phyloP scores from a whole-genome alignment of 2,888 invertebrate species.

The Pemphredon lugubris region DNA sequence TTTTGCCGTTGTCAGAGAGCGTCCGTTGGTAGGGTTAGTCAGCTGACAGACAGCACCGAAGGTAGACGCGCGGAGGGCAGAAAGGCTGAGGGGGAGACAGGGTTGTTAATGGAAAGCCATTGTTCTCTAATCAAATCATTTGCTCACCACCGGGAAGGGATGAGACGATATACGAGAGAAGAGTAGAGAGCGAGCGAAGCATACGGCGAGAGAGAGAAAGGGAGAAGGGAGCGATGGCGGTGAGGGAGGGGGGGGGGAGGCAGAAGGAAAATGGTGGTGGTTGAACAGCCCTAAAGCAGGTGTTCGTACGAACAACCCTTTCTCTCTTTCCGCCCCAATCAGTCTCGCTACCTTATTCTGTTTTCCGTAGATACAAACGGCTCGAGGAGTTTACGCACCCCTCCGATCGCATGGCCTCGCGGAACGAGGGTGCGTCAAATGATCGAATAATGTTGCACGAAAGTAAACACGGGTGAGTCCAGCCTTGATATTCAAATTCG shows the following conservation, averaged over 20 bases:
- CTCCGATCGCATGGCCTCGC: background rate
- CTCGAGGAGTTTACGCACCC: constrained; percentile 12
- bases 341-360: constrained; percentile 4
- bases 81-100: constrained; percentile 60
- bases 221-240: constrained; percentile 16
- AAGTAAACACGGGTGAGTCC: background rate
- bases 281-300: constrained; percentile 42
- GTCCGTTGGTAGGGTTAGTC: constrained; percentile 59
- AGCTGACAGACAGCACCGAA: constrained; percentile 73
- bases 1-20: constrained; percentile 37
- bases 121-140: constrained; percentile 81
- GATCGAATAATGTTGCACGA: constrained; percentile 2
- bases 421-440: background rate
- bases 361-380: background rate
- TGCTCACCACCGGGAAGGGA: constrained; percentile 72
- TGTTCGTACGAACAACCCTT: constrained; percentile 45
- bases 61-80: constrained; percentile 33
- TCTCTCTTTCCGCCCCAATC: background rate
- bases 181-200: constrained; percentile 5
- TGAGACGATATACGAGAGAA: constrained; percentile 53
- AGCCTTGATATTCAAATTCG: constrained; percentile 1
- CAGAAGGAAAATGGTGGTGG: constrained; percentile 39
- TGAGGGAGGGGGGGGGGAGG: constrained; percentile 26
- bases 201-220: constrained; percentile 20
- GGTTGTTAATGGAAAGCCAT: constrained; percentile 81